A percentile compares a stretch with the other conserved stretches of the same genome.
Evolutionary conservation across 1,140 invertebrate species (phyloP).

Genomic region (Odontomachus brunneus): DNA sequence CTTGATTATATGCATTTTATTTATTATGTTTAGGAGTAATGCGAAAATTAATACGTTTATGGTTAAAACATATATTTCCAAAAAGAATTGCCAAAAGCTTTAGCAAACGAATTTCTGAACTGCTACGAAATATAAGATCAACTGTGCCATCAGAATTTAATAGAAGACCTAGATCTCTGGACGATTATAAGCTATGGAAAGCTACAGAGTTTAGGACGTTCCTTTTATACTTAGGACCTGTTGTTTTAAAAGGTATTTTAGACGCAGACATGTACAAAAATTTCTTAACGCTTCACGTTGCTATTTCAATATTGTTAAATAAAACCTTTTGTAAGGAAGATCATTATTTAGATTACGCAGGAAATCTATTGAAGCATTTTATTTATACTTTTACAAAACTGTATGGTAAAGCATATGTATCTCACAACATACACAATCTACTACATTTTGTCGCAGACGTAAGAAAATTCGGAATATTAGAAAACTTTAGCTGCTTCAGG

Average conservation of each 20-base stretch:
- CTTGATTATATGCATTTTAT: conserved; percentile 77
- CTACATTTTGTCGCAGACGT: conserved; percentile 56
- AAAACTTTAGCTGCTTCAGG: conserved; percentile 57
- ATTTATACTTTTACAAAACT: not conserved
- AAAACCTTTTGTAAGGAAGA: not conserved
- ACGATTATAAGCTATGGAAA: conserved; percentile 25
- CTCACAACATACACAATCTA: conserved; percentile 47
- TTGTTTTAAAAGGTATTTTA: conserved; percentile 22
- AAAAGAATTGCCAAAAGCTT: conserved; percentile 2
- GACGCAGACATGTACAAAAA: not conserved
- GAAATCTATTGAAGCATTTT: not conserved
- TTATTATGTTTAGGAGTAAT: conserved; percentile 12
- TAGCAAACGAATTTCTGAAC: not conserved
- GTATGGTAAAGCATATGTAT: conserved; percentile 11
- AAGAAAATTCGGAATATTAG: conserved; percentile 46
- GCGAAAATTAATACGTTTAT: conserved; percentile 31
- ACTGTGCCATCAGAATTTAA: conserved; percentile 8
- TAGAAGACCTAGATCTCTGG: conserved; percentile 15
- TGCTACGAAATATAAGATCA: conserved; percentile 1
- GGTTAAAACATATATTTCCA: conserved; percentile 22
- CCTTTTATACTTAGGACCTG: conserved; percentile 17
- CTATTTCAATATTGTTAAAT: conserved; percentile 17
- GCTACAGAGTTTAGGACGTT: conserved; percentile 12
- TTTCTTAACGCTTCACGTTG: conserved; percentile 21
- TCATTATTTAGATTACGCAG: not conserved